These are phyloP conservation scores for Mobula birostris DNA, from an alignment of 2,113 vertebrate genomes.

Conservation along the genomic window DNA sequence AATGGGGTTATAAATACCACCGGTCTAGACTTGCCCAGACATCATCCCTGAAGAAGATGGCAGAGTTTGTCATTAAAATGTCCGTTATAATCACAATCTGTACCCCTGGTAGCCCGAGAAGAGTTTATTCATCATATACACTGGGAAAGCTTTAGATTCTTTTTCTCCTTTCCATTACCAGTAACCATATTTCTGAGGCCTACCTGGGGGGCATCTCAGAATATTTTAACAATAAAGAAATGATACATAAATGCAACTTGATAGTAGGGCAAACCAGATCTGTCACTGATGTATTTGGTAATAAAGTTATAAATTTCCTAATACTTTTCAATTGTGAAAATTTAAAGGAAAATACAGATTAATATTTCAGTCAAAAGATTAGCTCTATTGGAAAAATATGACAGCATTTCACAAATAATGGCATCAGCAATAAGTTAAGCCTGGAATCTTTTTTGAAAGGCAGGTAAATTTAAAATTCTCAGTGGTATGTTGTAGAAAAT, in stretches of 20 bases:
- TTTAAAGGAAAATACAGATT: neutral
- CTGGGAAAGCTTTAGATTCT: neutral
- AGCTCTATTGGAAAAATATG: neutral
- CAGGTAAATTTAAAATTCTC: neutral
- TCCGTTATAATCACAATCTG: too few relatives aligned
- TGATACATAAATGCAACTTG: neutral
- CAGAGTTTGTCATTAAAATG: too few relatives aligned
- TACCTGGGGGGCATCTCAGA: neutral
- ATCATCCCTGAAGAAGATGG: too few relatives aligned
- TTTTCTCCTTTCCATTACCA: neutral
- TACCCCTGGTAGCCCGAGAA: too few relatives aligned
- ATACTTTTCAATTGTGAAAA: neutral
- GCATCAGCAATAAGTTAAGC: neutral
- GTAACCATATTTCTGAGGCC: neutral
- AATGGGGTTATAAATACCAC: too few relatives aligned
- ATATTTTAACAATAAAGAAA: neutral
- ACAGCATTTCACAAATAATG: neutral
- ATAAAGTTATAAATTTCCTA: neutral
- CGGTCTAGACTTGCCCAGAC: too few relatives aligned
- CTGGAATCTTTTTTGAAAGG: neutral
- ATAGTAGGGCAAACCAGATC: neutral
- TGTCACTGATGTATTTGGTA: neutral
- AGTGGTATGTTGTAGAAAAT: neutral
- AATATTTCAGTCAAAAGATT: neutral
- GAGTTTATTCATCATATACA: too few relatives aligned